Evolutionary conservation across 2,113 vertebrate genomes (phyloP).

Genomic region (Chaetorhynchus papuensis): DNA sequence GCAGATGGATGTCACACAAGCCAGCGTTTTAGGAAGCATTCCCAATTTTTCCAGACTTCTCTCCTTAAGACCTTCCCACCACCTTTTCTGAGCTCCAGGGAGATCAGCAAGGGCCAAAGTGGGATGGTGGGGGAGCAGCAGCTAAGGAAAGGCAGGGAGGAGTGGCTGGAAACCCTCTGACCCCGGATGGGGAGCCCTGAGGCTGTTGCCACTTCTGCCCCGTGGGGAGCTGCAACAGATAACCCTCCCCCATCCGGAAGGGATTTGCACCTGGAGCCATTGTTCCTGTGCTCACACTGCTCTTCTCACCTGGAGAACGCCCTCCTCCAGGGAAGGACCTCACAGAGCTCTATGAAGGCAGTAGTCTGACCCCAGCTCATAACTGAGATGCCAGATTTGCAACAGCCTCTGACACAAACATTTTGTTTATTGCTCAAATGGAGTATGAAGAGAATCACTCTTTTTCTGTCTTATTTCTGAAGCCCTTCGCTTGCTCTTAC

Average conservation of each 20-base stretch:
- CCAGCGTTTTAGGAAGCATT: neutral
- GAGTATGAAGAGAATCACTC: neutral
- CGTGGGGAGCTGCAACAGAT: fast-evolving
- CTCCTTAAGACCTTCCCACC: neutral
- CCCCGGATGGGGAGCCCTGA: neutral
- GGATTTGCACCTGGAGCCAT: neutral
- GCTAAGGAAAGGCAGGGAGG: neutral
- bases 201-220: neutral
- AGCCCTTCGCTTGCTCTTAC: neutral
- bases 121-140: neutral
- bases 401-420: neutral
- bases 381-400: neutral
- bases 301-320: neutral
- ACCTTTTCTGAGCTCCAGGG: neutral
- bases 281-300: neutral
- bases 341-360: neutral
- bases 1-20: neutral
- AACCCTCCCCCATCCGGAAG: neutral
- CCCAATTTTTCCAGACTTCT: neutral
- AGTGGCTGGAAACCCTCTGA: fast-evolving
- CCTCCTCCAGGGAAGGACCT: neutral
- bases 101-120: neutral
- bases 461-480: neutral
- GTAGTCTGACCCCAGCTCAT: neutral
- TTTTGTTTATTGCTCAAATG: neutral